These are phyloP conservation scores for Leptothorax acervorum DNA, from an alignment of 2,888 invertebrate genomes.

Conservation along the genomic window DNA sequence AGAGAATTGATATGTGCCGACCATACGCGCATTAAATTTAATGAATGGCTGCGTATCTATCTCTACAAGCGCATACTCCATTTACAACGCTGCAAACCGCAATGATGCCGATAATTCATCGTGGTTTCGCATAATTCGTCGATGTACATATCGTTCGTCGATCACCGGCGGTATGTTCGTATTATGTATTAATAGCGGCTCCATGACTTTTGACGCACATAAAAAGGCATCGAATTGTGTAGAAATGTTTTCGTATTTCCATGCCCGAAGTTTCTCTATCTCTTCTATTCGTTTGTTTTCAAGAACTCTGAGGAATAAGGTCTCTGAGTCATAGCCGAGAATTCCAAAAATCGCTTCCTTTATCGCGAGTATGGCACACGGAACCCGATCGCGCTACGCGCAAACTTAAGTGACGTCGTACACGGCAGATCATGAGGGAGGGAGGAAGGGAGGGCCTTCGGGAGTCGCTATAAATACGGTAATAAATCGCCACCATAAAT, in stretches of 20 bases:
- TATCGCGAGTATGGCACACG: constrained; percentile 51
- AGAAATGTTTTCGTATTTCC: background rate
- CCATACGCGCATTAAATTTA: constrained; percentile 53
- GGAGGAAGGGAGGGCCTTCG: constrained; percentile 16
- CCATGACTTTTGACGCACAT: background rate
- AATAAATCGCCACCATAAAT: constrained; percentile 76
- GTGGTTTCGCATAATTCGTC: constrained; percentile 49
- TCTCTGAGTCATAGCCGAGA: background rate
- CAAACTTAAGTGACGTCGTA: constrained; percentile 57
- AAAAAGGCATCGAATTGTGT: background rate
- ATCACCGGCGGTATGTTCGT: constrained; percentile 35
- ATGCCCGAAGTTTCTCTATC: background rate
- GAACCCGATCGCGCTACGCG: constrained; percentile 46
- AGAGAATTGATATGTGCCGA: constrained; percentile 53
- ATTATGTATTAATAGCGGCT: constrained; percentile 23
- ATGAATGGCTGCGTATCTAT: constrained; percentile 53
- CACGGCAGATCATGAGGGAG: background rate
- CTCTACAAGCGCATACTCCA: constrained; percentile 50
- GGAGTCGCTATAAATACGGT: constrained; percentile 70
- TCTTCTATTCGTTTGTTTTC: background rate
- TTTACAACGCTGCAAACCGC: constrained; percentile 52
- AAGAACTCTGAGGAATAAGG: background rate
- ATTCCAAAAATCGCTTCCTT: constrained; percentile 62
- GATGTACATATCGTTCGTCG: constrained; percentile 48
- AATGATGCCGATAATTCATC: constrained; percentile 55